phyloP scores from a whole-genome alignment of 2,888 invertebrate species.

The Sthenelais limicola region DNA sequence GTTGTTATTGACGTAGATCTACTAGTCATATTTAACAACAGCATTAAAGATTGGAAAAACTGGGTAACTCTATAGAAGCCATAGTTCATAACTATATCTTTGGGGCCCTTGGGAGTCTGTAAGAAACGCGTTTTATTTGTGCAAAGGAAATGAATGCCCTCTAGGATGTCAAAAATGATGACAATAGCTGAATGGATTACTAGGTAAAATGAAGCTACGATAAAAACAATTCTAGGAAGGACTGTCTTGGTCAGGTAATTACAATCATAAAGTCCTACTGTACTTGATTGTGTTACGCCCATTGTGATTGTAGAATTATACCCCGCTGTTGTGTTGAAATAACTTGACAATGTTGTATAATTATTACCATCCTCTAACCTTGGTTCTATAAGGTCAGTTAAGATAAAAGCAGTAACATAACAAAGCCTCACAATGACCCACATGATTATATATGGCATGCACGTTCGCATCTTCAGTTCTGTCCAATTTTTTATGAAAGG shows the following conservation, averaged over 20 bases:
- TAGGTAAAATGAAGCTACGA: neutral
- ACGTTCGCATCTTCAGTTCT: slow-evolving; percentile 2
- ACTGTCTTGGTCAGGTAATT: neutral
- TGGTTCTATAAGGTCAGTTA: neutral
- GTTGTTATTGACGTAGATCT: neutral
- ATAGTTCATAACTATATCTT: neutral
- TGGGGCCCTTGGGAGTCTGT: neutral
- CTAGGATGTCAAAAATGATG: neutral
- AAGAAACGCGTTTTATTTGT: neutral
- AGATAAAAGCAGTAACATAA: neutral
- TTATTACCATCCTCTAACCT: neutral
- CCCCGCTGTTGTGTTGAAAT: too few relatives aligned
- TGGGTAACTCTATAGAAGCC: slow-evolving; percentile 1
- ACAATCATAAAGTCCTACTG: neutral
- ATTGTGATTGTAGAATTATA: neutral
- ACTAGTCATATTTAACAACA: slow-evolving; percentile 12
- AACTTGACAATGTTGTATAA: neutral
- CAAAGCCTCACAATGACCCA: slow-evolving; percentile 1
- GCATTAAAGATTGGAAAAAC: slow-evolving; percentile 3
- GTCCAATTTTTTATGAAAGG: slow-evolving; percentile 14
- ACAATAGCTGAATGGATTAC: neutral
- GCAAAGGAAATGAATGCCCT: neutral
- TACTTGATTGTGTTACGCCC: neutral
- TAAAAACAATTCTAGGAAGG: too few relatives aligned
- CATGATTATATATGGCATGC: neutral